Evolutionary conservation across 2,113 vertebrate species (phyloP), one percentile per base, ranked within the genome.

Genomic region (Oncorhynchus keta): DNA sequence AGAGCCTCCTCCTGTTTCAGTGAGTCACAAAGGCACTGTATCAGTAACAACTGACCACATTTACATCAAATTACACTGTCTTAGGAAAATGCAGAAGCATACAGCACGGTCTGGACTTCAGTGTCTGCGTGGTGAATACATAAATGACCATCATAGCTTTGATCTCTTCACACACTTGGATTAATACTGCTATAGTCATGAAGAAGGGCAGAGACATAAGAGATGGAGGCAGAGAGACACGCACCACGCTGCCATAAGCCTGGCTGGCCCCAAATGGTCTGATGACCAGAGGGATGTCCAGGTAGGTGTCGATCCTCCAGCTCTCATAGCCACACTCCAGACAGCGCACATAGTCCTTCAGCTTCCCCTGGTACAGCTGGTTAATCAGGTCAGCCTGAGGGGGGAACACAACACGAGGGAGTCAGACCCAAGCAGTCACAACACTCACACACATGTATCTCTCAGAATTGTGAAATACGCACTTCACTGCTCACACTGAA

Each of bases 211-310:
- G 30, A 68, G 24, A 30, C 26, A 68, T 55, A 55, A 55, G 39
- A 48, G 2, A 61, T 35, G 70, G 66, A 64, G 18, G 8, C 57
- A 20, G 32, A 80, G 14, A 76, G 73, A 74, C 73, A 97, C 96
- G 79, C 92, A 99, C 98, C 97, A 99, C 97, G 84, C 96, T 99
- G 90, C 96, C 95, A 88, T 97, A 99, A 1, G 96, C 97, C 89
- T 99, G 96, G 91, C 86, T 98, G 89, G 96, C 96, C 78, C 98
- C 98, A 2, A 98, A 99, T 18, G 98, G 98, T 85, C 98, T 93
- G 93, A 99, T 99, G 84, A 99, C 98, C 87, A 99, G 89, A 32
- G 98, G 98, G 92, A 99, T 99, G 92, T 99, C 98, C 92, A 99
- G 92, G 86, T 98, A 99, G 0, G 97, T 99, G 90, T 99, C 98